Conservation (phyloP, 2,797 vertebrate species). For the Gallirallus australis region DNA sequence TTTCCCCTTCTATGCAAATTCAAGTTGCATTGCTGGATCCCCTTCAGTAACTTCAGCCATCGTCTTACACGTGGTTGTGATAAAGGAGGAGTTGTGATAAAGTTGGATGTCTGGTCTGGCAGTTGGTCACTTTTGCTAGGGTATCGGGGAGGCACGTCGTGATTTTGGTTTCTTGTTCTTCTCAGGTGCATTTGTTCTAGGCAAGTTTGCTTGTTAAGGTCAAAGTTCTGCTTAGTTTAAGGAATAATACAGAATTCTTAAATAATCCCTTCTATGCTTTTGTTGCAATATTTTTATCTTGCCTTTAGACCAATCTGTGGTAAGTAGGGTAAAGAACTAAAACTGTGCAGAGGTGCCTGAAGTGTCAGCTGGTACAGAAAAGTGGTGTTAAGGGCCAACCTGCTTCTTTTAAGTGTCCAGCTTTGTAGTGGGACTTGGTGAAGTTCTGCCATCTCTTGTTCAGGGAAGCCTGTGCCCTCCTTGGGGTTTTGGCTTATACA, state of each 20-base stretch:
- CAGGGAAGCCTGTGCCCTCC: neutral
- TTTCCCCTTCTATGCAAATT: neutral
- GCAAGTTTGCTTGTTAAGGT: neutral
- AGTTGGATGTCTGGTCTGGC: neutral
- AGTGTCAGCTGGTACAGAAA: neutral
- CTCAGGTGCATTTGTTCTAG: neutral
- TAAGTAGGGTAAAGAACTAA: slow-evolving; percentile 25
- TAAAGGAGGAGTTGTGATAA: neutral
- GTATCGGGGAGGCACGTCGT: neutral
- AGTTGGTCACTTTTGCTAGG: neutral
- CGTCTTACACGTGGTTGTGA: neutral
- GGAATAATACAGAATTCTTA: neutral
- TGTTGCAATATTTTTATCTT: neutral
- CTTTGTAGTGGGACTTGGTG: neutral
- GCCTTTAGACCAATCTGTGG: neutral
- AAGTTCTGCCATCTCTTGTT: neutral
- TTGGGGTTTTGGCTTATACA: neutral
- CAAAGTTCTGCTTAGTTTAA: neutral
- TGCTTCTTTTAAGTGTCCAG: neutral
- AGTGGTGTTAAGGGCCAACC: neutral
- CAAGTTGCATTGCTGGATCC: neutral
- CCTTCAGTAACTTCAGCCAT: neutral
- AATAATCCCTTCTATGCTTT: neutral
- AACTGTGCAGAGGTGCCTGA: neutral
- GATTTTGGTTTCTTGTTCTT: neutral